phyloP scores from a whole-genome alignment of 2,888 invertebrate species.

The Scrobipalpa atriplicella region DNA sequence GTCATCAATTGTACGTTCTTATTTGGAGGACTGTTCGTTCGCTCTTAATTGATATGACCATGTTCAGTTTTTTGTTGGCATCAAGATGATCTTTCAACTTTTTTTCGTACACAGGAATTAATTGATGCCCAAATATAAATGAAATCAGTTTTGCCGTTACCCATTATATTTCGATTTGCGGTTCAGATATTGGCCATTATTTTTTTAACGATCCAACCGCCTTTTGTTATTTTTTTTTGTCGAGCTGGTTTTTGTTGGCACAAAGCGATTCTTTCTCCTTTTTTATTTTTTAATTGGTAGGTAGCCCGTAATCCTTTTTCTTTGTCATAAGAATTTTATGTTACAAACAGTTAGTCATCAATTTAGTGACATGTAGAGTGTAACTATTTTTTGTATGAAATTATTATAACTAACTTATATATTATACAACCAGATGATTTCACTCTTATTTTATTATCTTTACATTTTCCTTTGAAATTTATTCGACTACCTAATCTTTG shows the following conservation, averaged over 20 bases:
- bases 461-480: no score
- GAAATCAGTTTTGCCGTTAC: constrained; percentile 52
- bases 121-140: constrained; percentile 61
- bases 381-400: no score
- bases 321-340: not conserved
- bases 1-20: not conserved
- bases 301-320: constrained; percentile 11
- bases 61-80: constrained; percentile 52
- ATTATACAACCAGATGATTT: no score
- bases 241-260: constrained; percentile 18
- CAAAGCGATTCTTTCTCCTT: constrained; percentile 12
- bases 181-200: constrained; percentile 44
- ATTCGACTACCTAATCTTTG: no score
- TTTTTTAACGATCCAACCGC: constrained; percentile 31
- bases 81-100: constrained; percentile 43
- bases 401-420: no score
- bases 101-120: constrained; percentile 47
- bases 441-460: no score
- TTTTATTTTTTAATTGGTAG: constrained; percentile 24
- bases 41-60: constrained; percentile 58
- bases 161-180: constrained; percentile 56
- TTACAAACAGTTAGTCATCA: not conserved
- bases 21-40: constrained; percentile 26
- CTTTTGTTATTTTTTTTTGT: constrained; percentile 25
- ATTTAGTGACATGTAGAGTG: no score